Conservation (phyloP, 2,797 vertebrate genomes). For the Gallinago nigripennis region DNA sequence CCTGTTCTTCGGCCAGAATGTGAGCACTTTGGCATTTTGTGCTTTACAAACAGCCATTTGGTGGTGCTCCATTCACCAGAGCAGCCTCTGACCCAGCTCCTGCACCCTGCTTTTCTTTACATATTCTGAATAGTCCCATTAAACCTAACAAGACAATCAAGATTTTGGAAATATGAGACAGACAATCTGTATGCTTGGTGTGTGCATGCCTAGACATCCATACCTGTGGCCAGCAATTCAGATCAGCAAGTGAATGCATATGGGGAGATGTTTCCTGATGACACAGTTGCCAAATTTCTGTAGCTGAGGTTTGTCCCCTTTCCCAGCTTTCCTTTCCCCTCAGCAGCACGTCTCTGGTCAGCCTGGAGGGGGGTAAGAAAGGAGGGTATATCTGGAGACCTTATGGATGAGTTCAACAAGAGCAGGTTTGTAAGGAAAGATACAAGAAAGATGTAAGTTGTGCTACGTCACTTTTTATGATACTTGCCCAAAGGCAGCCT, state of each 20-base stretch:
- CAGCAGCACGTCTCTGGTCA: not conserved
- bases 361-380: not conserved
- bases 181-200: not conserved
- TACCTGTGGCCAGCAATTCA: not conserved
- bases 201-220: not conserved
- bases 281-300: not conserved
- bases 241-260: not conserved
- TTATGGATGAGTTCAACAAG: not conserved
- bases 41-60: not conserved
- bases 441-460: not conserved
- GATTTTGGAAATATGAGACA: not conserved
- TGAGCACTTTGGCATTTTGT: not conserved
- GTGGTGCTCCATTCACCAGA: not conserved
- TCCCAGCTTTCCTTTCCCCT: not conserved
- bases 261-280: not conserved
- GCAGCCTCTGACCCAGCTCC: not conserved
- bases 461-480: not conserved
- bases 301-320: not conserved
- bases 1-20: not conserved
- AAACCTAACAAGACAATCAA: not conserved
- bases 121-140: not conserved
- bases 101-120: not conserved
- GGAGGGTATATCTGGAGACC: not conserved
- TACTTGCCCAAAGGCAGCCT: not conserved
- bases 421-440: not conserved